phyloP scores from a whole-genome alignment of 2,888 invertebrate genomes.

The Hypomecis punctinalis region DNA sequence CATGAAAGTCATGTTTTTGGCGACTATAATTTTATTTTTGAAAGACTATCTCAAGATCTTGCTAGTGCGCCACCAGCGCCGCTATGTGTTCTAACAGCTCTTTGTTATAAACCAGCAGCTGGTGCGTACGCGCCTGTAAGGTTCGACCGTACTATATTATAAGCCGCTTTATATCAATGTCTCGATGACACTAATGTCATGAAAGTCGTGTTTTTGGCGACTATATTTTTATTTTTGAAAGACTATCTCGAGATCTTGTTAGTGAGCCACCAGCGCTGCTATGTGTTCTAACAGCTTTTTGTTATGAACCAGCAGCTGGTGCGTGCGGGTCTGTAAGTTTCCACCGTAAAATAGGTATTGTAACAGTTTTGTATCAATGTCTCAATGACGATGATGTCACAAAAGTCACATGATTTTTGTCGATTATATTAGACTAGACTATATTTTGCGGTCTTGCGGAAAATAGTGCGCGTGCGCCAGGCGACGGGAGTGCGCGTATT shows the following conservation, averaged over 20 bases:
- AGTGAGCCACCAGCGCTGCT: slow-evolving; percentile 93
- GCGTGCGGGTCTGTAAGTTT: slow-evolving; percentile 90
- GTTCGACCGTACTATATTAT: background rate
- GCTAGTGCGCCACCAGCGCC: slow-evolving; percentile 94
- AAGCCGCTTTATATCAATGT: background rate
- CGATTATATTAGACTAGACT: too few relatives aligned
- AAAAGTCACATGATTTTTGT: too few relatives aligned
- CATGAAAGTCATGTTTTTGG: too few relatives aligned
- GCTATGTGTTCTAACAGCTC: slow-evolving; percentile 98
- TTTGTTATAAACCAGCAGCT: slow-evolving; percentile 96
- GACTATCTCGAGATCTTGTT: slow-evolving; percentile 93
- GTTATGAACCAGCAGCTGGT: slow-evolving; percentile 97
- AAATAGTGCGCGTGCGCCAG: too few relatives aligned
- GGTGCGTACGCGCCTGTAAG: slow-evolving; percentile 93
- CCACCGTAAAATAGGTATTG: background rate
- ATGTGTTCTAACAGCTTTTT: slow-evolving; percentile 98
- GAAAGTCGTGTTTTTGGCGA: too few relatives aligned
- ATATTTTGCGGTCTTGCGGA: too few relatives aligned
- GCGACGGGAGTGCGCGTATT: too few relatives aligned
- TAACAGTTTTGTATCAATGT: background rate
- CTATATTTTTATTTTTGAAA: too few relatives aligned
- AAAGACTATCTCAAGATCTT: slow-evolving; percentile 92
- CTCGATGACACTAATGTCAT: too few relatives aligned
- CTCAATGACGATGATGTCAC: too few relatives aligned
- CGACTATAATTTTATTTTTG: too few relatives aligned